Evolutionary conservation across 2,888 invertebrate species (phyloP), one percentile per base, ranked within the genome.

Genomic region (Epistrophe grossulariae): DNA sequence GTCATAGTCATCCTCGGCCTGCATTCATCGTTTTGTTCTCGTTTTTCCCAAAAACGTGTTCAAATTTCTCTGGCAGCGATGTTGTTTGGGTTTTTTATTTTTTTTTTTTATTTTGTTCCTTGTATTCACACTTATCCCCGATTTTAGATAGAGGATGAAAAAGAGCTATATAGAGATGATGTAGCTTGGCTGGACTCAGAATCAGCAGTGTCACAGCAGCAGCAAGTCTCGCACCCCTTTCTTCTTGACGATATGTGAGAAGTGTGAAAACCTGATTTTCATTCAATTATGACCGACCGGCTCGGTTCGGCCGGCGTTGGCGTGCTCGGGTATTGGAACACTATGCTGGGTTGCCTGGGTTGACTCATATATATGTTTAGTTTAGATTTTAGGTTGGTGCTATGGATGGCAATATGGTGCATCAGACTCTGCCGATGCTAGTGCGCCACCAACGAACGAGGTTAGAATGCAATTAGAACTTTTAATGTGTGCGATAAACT

Each of bases 391-490:
- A 31, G 55, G 28, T 59, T 35, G 35, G 40, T 24, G 10, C 24
- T 60, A n/a, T n/a, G 38, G 59, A 38, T 62, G 40, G 57, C 31
- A 66, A 72, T 64, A 71, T 68, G 38, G 64, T 80, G 70, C 43
- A 24, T 24, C 24, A 4, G 43, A 2, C 35, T n/a, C n/a, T 66
- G 13, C 31, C 15, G 13, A 40, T 62, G 11, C 9, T 9, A 15
- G 11, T 31, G 48, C 31, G 48, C 80, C 66, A 71, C 50, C 71
- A 64, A 71, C 59, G 72, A 80, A 84, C 84, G 80, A 84, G 84
- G 80, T 76, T 84, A 84, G 80, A 84, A 84, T 80, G 76, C 80
- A 84, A 84, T 80, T 80, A 80, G 80, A 84, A 80, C 74, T 84
- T 68, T 84, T 80, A 57, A 71, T 31, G 80, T 60, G 76, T 68